Evolutionary conservation across 2,113 vertebrate genomes (phyloP).

Genomic region (Cranoglanis bouderius): DNA sequence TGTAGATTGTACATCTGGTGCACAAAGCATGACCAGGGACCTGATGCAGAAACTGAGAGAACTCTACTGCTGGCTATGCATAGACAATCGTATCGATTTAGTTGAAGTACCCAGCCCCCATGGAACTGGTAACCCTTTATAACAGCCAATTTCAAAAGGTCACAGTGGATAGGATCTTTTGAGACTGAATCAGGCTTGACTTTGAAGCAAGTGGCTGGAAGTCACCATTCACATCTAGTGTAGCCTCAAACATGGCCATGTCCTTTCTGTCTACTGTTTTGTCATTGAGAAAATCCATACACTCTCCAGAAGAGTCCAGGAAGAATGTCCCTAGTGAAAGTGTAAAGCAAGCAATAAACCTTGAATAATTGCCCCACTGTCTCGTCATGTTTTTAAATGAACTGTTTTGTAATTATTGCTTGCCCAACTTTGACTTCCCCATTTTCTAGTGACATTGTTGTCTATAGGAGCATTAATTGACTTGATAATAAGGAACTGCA

Average conservation of each 20-base stretch:
- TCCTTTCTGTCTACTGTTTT: neutral
- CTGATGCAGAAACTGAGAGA: neutral
- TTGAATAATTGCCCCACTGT: neutral
- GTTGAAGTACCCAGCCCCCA: neutral
- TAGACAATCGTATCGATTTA: neutral
- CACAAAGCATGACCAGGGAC: neutral
- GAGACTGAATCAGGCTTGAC: neutral
- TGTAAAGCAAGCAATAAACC: neutral
- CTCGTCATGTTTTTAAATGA: constrained; percentile 22
- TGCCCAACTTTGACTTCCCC: neutral
- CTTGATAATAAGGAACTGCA: neutral
- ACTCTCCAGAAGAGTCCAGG: neutral
- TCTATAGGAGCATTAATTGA: neutral
- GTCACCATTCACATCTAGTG: neutral
- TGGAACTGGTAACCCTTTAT: neutral
- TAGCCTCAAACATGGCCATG: neutral
- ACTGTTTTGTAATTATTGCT: neutral
- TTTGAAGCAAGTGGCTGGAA: neutral
- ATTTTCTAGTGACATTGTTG: neutral
- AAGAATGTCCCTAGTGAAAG: neutral
- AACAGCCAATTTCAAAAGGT: neutral
- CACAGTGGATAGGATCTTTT: neutral
- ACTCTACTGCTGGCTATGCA: neutral
- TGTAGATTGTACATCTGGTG: neutral
- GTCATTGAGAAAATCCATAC: constrained; percentile 5